Evolutionary conservation across 2,797 vertebrate genomes (phyloP).

Genomic region (Mus spretus): DNA sequence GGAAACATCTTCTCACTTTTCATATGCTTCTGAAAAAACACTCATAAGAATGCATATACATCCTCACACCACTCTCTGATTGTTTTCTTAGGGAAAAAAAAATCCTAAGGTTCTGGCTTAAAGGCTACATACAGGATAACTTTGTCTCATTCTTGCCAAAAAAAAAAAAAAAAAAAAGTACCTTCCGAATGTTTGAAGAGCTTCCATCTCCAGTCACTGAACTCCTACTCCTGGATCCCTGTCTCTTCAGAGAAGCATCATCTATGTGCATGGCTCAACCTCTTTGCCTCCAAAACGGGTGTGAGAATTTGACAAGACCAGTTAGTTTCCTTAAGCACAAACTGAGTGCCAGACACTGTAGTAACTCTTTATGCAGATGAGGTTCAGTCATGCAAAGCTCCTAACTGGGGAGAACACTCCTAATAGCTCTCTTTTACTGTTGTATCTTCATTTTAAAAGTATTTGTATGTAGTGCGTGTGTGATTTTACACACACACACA

Average conservation of each 20-base stretch:
- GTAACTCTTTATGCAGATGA: neutral
- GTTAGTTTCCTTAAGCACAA: neutral
- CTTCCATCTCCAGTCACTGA: neutral
- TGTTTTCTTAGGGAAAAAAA: conserved; percentile 57
- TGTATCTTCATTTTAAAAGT: neutral
- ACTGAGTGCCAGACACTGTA: neutral
- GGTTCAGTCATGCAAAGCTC: neutral
- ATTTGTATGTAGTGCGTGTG: neutral
- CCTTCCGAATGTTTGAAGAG: neutral
- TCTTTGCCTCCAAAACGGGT: neutral
- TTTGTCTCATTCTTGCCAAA: neutral
- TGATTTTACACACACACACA: neutral
- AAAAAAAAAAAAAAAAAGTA: neutral
- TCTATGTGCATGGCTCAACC: neutral
- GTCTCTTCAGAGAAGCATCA: neutral
- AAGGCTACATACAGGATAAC: conserved; percentile 17
- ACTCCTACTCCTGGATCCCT: no score
- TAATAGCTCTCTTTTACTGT: neutral
- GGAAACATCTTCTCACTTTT: conserved; percentile 44
- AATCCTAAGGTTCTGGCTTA: conserved; percentile 37
- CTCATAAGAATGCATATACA: neutral
- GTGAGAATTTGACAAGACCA: neutral
- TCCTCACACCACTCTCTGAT: conserved; percentile 40
- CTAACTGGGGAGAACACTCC: neutral
- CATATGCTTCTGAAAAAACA: neutral